phyloP scores from a whole-genome alignment of 2,888 invertebrate genomes.

The Lasioglossum zephyrum region DNA sequence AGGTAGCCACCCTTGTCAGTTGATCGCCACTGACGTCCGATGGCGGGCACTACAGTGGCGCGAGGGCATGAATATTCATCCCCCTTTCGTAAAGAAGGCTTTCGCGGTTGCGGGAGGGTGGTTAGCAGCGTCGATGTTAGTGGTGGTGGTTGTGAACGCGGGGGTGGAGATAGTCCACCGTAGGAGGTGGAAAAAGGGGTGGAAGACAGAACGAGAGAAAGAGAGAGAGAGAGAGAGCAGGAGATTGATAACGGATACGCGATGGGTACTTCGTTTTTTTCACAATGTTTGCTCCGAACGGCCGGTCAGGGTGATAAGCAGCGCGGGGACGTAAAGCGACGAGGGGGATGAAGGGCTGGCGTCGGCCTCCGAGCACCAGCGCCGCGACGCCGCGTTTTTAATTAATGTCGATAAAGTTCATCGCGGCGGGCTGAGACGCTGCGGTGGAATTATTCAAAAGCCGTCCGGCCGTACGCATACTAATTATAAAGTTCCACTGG shows the following conservation, averaged over 20 bases:
- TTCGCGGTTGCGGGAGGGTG: conserved; percentile 53
- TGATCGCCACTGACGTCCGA: conserved; percentile 83
- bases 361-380: conserved; percentile 24
- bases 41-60: conserved; percentile 79
- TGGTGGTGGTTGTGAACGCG: conserved; percentile 19
- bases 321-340: conserved; percentile 52
- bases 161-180: not conserved
- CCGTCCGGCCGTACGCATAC: conserved; percentile 72
- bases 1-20: conserved; percentile 70
- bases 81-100: conserved; percentile 80
- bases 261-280: conserved; percentile 80
- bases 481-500: conserved; percentile 71
- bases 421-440: conserved; percentile 67
- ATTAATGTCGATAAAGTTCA: conserved; percentile 77
- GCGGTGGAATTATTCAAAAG: conserved; percentile 71
- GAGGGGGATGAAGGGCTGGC: conserved; percentile 69
- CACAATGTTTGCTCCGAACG: conserved; percentile 81
- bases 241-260: conserved; percentile 83
- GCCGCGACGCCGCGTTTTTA: conserved; percentile 79
- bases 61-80: conserved; percentile 83
- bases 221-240: conserved; percentile 65
- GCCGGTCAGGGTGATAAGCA: conserved; percentile 79
- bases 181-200: conserved; percentile 62
- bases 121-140: conserved; percentile 1
- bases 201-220: conserved; percentile 41